Percentiles rank a stretch among this genome's conserved stretches.
Evolutionary conservation across 2,797 vertebrate species (phyloP).

Genomic region (Urosaurus nigricauda): DNA sequence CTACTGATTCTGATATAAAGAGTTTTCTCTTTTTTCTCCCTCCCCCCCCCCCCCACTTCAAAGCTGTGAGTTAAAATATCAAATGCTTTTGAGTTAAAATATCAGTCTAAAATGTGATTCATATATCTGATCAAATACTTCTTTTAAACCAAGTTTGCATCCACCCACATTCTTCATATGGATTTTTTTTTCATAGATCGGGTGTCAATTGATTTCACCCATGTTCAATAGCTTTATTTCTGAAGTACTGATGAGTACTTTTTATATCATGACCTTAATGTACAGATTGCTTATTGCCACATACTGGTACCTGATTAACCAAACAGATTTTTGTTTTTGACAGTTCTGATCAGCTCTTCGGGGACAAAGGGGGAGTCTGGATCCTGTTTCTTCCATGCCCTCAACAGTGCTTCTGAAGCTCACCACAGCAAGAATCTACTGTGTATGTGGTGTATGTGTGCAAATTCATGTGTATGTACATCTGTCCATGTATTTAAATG

Average conservation of each 20-base stretch:
- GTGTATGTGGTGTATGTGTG: not conserved
- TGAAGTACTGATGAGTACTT: slow-evolving; percentile 28
- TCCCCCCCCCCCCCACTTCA: not conserved
- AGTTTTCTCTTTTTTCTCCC: slow-evolving; percentile 30
- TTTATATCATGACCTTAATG: not conserved
- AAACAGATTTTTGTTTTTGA: not conserved
- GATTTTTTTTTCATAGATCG: slow-evolving; percentile 26
- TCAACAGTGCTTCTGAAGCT: not conserved
- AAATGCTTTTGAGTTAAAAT: not conserved
- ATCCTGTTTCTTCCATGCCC: not conserved
- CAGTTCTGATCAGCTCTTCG: not conserved
- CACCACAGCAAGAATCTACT: not conserved
- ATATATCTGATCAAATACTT: not conserved
- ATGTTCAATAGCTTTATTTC: slow-evolving; percentile 34
- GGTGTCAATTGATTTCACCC: not conserved
- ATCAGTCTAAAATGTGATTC: not conserved
- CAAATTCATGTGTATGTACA: not conserved
- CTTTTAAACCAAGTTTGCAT: slow-evolving; percentile 16
- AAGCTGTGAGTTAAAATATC: slow-evolving; percentile 33
- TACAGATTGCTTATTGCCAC: not conserved
- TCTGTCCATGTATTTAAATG: no score
- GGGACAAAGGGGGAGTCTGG: not conserved
- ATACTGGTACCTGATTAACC: not conserved
- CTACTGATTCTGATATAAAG: slow-evolving; percentile 51
- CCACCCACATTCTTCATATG: slow-evolving; percentile 24